Evolutionary conservation across 2,888 invertebrate genomes (phyloP).

Genomic region (Chalcosyrphus nemorum): DNA sequence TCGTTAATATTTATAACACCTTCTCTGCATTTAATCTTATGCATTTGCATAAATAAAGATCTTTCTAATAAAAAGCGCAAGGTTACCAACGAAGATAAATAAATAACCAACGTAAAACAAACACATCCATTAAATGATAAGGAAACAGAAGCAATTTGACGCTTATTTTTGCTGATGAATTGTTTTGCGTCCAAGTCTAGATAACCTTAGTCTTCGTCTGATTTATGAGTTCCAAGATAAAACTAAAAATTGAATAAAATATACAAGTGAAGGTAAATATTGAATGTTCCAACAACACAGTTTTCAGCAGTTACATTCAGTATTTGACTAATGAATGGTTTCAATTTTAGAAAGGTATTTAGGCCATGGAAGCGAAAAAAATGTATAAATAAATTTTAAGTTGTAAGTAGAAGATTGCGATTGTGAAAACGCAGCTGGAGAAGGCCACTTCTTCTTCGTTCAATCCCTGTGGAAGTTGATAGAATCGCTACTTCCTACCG

Average conservation of each 20-base stretch:
- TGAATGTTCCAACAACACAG: background rate
- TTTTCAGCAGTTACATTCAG: background rate
- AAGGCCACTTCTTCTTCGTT: too few relatives aligned
- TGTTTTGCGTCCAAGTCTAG: background rate
- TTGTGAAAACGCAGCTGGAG: too few relatives aligned
- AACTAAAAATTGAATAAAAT: background rate
- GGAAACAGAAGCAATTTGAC: background rate
- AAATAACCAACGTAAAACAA: background rate
- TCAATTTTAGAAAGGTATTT: background rate
- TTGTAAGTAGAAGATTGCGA: too few relatives aligned
- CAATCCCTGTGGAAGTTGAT: too few relatives aligned
- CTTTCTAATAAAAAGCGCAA: too few relatives aligned
- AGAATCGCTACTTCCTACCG: too few relatives aligned
- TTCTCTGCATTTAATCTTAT: too few relatives aligned
- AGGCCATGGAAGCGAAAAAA: background rate
- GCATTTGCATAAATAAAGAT: too few relatives aligned
- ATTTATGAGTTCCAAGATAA: background rate
- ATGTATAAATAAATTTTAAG: too few relatives aligned
- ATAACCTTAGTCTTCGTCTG: background rate
- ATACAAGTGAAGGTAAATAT: background rate
- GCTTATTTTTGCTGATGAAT: background rate
- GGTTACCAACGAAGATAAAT: background rate
- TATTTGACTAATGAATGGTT: background rate
- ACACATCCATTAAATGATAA: background rate
- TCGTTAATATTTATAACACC: background rate